phyloP scores from a whole-genome alignment of 53 echinoderm and acorn worm genomes.

The Holothuria scabra region DNA sequence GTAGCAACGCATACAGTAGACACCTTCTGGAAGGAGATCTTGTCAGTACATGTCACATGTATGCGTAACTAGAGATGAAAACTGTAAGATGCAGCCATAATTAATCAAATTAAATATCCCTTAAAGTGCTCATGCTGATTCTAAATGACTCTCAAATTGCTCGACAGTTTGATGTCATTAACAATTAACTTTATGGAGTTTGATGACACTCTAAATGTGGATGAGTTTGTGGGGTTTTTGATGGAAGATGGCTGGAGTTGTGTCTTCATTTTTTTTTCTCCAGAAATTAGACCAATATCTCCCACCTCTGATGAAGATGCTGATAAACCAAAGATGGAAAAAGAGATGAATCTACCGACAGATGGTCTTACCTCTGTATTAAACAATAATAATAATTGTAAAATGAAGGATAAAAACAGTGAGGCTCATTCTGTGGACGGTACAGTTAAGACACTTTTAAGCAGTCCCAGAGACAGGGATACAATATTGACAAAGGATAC shows the following conservation, averaged over 20 bases:
- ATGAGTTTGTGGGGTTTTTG: too few species aligned
- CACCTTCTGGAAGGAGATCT: too few species aligned
- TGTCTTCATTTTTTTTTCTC: conserved; percentile 12
- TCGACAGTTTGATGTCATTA: too few species aligned
- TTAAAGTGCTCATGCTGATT: too few species aligned
- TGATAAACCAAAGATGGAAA: conserved; percentile 8
- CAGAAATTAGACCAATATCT: conserved; percentile 90
- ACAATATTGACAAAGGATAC: not conserved
- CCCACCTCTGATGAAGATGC: conserved; percentile 79
- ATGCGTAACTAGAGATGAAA: too few species aligned
- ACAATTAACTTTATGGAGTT: too few species aligned
- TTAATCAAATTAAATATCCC: too few species aligned
- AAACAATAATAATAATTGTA: conserved; percentile 28
- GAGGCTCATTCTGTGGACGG: not conserved
- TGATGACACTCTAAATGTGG: too few species aligned
- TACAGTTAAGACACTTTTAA: not conserved
- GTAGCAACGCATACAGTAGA: too few species aligned
- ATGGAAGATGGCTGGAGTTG: not conserved
- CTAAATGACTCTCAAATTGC: too few species aligned
- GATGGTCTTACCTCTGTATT: not conserved
- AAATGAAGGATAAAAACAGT: conserved; percentile 11
- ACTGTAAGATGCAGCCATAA: too few species aligned
- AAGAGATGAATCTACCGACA: not conserved
- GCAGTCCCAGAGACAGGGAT: conserved; percentile 30
- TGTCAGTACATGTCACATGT: too few species aligned